Base-by-base conservation (phyloP, 2,113 vertebrate species). In the Oenanthe oenanthe region DNA sequence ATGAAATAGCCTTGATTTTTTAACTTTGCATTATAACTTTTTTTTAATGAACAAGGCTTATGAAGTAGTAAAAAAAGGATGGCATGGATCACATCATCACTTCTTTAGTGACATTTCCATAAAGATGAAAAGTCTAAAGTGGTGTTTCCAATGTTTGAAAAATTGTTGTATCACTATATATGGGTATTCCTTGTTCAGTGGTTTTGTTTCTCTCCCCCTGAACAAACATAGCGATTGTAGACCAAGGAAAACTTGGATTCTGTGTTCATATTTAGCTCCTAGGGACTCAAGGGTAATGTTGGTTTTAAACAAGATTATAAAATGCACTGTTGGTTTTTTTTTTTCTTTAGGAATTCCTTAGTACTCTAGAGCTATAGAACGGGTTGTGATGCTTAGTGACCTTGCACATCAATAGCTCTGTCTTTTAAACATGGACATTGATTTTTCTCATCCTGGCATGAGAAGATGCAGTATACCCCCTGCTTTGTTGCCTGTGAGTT, bases 381-480 rank as follows among this genome's bases (percentile, higher is more conserved):
- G 50, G 24, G 47, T 82, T 95, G 53, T 70, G 77, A 56, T 92
- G 72, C 56, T 68, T 92, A 93, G 54, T 93, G 53, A 91, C 68
- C 89, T 89, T 68, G 73, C 50, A 67, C 84, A 75, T 88, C 71
- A 90, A 58, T 89, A 84, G 58, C 85, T 91, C 76, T 95, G 53
- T 86, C 85, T 96, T 96, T 88, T 97, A 93, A 93, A 57, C 56
- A 75, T 2, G 2, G 85, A 75, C 57, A 96, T 84, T 62, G 75
- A 81, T 96, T 97, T 90, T 89, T 70, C 32, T 91, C 47, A 50
- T 36, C 67, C 90, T 85, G 80, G 56, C 43, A 83, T 82, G 43
- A 84, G 89, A 95, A 93, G 92, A 75, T 73, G 51, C 76, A 92
- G 74, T 17, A 22, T 88, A 68, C 17, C 24, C 91, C 47, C 72